These are phyloP conservation scores for Magallana angulata DNA, from an alignment of 1,140 invertebrate genomes.

Conservation along the genomic window DNA sequence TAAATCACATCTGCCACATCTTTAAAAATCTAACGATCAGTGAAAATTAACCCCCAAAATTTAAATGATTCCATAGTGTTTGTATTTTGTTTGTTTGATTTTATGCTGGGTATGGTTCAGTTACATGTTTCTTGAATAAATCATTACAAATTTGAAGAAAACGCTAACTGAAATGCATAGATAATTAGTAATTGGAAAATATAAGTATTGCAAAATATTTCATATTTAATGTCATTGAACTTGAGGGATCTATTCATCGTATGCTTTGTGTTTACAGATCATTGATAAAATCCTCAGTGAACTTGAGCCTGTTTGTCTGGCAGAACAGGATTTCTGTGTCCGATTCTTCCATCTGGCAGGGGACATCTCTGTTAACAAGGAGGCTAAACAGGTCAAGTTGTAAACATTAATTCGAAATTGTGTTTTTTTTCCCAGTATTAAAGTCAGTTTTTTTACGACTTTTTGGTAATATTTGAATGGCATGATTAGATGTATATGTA, in stretches of 20 bases:
- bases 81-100: background rate
- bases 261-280: slow-evolving; percentile 75
- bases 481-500: no score
- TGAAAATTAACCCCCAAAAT: background rate
- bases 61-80: background rate
- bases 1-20: no score
- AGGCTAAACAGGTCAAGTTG: slow-evolving; percentile 47
- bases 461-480: no score
- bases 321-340: slow-evolving; percentile 97
- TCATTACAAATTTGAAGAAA: background rate
- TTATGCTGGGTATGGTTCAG: background rate
- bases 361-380: slow-evolving; percentile 39
- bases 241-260: background rate
- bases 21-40: no score
- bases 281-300: slow-evolving; percentile 91
- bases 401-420: no score
- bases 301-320: slow-evolving; percentile 93
- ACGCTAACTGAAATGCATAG: no score
- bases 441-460: no score
- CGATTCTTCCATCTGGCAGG: slow-evolving; percentile 93
- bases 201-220: no score
- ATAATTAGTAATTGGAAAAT: no score
- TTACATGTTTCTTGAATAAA: background rate
- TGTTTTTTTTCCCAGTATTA: no score
- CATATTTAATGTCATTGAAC: no score